A percentile compares a stretch with the other conserved stretches of the same genome.
phyloP scores from a whole-genome alignment of 2,797 vertebrate genomes.

The Fundulus diaphanus region DNA sequence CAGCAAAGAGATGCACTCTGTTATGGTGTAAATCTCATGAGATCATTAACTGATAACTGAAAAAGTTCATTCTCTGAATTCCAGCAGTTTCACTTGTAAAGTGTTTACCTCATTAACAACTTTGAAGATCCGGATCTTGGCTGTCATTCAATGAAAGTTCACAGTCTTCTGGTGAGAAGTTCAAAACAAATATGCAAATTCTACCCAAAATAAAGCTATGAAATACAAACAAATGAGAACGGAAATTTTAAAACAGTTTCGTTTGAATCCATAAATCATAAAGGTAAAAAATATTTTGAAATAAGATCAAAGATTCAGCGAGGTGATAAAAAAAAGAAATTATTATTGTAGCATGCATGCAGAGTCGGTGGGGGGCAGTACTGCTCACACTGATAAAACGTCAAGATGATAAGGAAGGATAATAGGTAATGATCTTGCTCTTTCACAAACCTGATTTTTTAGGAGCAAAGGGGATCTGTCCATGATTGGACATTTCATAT shows the following conservation, averaged over 20 bases:
- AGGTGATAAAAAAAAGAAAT: not conserved
- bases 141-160: conserved; percentile 13
- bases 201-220: not conserved
- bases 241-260: not conserved
- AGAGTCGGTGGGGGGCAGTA: not conserved
- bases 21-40: conserved; percentile 24
- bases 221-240: not conserved
- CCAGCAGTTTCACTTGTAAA: conserved; percentile 35
- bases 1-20: conserved; percentile 28
- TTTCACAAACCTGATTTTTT: too few relatives aligned
- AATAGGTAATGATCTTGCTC: too few relatives aligned
- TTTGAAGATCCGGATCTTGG: conserved; percentile 26
- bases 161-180: conserved; percentile 24
- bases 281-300: not conserved
- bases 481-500: not conserved
- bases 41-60: conserved; percentile 58
- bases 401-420: not conserved
- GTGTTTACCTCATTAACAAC: conserved; percentile 52
- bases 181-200: conserved; percentile 18
- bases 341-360: not conserved
- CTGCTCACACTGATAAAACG: not conserved
- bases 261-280: not conserved
- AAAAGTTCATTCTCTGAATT: conserved; percentile 43
- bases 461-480: too few relatives aligned
- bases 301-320: not conserved